phyloP scores from a whole-genome alignment of 1,140 invertebrate species.

The Lepidurus packardi region DNA sequence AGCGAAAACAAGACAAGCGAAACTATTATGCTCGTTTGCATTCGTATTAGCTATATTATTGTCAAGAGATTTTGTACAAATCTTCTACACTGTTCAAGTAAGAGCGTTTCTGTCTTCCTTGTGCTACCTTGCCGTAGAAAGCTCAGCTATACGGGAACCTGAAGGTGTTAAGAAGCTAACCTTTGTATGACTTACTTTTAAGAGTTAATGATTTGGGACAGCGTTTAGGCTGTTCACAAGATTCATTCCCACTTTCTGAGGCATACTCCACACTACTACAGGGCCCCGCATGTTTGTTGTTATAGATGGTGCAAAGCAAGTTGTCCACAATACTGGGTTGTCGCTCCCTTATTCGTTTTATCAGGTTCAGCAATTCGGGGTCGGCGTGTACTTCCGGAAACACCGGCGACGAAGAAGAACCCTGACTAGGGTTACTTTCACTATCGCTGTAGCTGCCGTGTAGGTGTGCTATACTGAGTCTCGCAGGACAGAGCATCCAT shows the following conservation, averaged over 20 bases:
- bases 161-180: too few species aligned
- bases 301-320: conserved; percentile 2
- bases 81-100: too few species aligned
- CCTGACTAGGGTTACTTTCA: background rate
- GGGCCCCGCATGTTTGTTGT: background rate
- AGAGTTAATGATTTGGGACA: background rate
- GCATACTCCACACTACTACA: background rate
- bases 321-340: background rate
- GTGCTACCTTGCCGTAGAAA: too few species aligned
- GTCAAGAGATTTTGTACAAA: too few species aligned
- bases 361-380: too few species aligned
- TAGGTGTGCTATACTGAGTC: background rate
- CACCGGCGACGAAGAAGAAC: background rate
- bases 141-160: too few species aligned
- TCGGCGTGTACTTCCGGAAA: background rate
- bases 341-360: background rate
- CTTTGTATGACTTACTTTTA: background rate
- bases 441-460: background rate
- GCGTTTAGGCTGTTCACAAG: background rate
- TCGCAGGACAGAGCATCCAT: background rate
- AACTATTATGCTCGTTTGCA: too few species aligned
- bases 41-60: too few species aligned
- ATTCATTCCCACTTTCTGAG: background rate
- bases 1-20: too few species aligned
- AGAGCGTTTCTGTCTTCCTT: too few species aligned